Percentiles rank a stretch among this genome's conserved stretches.
These are phyloP conservation scores for Brachypalpus laphriformis DNA, from an alignment of 2,888 invertebrate genomes.

Conservation along the genomic window DNA sequence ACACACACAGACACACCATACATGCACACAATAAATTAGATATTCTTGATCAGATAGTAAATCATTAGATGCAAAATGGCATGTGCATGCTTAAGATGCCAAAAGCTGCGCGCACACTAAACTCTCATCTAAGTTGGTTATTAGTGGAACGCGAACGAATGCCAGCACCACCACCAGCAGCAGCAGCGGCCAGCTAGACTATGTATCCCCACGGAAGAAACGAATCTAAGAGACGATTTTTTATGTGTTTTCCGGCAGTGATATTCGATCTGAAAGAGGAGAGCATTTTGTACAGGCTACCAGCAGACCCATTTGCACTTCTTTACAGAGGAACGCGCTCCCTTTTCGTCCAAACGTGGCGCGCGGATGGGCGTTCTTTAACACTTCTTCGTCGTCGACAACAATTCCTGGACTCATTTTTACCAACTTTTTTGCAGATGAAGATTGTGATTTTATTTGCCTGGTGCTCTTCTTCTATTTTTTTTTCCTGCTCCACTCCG, in stretches of 20 bases:
- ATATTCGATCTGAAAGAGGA: constrained; percentile 68
- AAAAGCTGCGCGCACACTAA: constrained; percentile 65
- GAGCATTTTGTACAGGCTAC: constrained; percentile 52
- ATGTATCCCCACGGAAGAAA: constrained; percentile 27
- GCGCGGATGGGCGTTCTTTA: constrained; percentile 54
- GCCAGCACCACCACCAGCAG: constrained; percentile 20
- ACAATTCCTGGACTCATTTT: constrained; percentile 72
- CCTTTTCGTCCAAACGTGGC: constrained; percentile 20
- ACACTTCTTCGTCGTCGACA: constrained; percentile 58
- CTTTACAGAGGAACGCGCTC: constrained; percentile 24
- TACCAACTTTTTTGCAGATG: constrained; percentile 58
- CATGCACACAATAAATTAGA: constrained; percentile 73
- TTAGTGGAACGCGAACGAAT: constrained; percentile 67
- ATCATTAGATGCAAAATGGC: constrained; percentile 74
- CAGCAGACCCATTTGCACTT: constrained; percentile 69
- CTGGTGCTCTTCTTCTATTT: constrained; percentile 39
- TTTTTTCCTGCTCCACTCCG: too few relatives aligned
- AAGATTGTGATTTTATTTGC: constrained; percentile 71
- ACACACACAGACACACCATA: constrained; percentile 26
- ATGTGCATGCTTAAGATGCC: constrained; percentile 71
- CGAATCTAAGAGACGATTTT: constrained; percentile 71
- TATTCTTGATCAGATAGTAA: constrained; percentile 74
- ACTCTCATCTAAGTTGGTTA: constrained; percentile 69
- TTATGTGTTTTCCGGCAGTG: constrained; percentile 73
- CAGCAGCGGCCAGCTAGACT: constrained; percentile 1